Base-by-base conservation (phyloP, 2,888 invertebrate species). In the Harpagoxenus sublaevis region DNA sequence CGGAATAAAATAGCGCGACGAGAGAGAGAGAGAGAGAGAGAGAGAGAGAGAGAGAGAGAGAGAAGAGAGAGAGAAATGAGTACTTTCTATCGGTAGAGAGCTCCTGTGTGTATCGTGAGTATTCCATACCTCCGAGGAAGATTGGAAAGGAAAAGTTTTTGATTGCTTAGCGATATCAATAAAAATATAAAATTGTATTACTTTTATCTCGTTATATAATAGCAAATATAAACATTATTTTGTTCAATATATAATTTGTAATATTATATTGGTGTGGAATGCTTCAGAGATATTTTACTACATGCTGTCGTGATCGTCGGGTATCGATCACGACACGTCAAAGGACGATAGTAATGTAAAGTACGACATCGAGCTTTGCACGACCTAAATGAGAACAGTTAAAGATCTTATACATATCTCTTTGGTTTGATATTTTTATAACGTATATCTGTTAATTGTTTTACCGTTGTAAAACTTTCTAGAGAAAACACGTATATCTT, bases 341-440 rank as follows among this genome's bases (percentile, higher is more conserved):
- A 73, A 18, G 39, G 57, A 57, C 3, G 73, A 57, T 4, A 73
- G 18, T 5, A 73, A 39, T 1, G 73, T 73, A 28, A 73, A 73
- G 10, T 73, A 73, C 8, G 73, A 57, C 73, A 73, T 42, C 28
- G 73, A 73, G 5, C 60, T 73, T 60, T 57, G 73, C 28, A 73
- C 39, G 6, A 73, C 42, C 73, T 73, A 42, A 42, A 35, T 42
- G 10, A 18, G 2, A 23, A 71, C n/a, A 39, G 23, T 53, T 15
- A 39, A n/a, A 42, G 23, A 4, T 62, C 8, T 9, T 57, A 70
- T 3, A n/a, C 10, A n/a, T 51, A n/a, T 51, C n/a, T n/a, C 23
- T 31, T 28, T 12, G 2, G 15, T 55, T 9, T n/a, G 8, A 6
- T 55, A 18, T 57, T n/a, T 28, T 57, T 18, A 0, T 8, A 18